Evolutionary conservation across 2,888 invertebrate species (phyloP), one percentile per base, ranked within the genome.

Genomic region (Xestia sexstrigata): DNA sequence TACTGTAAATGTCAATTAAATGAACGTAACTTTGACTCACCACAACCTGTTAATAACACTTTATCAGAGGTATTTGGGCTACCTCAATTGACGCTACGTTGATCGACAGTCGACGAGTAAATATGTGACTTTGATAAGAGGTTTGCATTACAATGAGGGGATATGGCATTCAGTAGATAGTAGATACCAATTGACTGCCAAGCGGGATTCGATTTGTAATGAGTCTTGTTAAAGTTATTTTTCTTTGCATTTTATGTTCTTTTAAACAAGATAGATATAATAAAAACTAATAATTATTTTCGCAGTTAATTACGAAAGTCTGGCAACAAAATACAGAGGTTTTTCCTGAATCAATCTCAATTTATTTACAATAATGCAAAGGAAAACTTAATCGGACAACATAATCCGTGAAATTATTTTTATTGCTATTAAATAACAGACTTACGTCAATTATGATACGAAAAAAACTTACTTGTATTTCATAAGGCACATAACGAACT

Each of bases 61-160:
- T 71, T 76, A 76, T 73, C 71, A 65, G n/a, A 79, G 60, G 62
- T 77, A 84, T 86, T 79, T 65, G 49, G 74, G 72, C 70, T 74
- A 55, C 68, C 58, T 77, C 78, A 82, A 78, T 76, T 30, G 71
- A 63, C 58, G 49, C 47, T 67, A 35, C 65, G 39, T 81, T 81
- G 70, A 60, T 52, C 63, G 73, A 73, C 58, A 35, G 55, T 15
- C 72, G 55, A 60, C 39, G 63, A 79, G 74, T 68, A 79, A 73
- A 73, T 80, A 76, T 72, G 69, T 72, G 63, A 63, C 39, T 68
- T 45, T 76, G 82, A 83, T 83, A 80, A 82, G 58, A 76, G 45
- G 30, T 67, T 30, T 67, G 71, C 71, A 76, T 73, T 80, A 58
- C 49, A 72, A 72, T 70, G 62, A 75, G 20, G 30, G 52, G 67